Evolutionary conservation across 2,113 vertebrate species (phyloP).

Genomic region (Rhineura floridana): DNA sequence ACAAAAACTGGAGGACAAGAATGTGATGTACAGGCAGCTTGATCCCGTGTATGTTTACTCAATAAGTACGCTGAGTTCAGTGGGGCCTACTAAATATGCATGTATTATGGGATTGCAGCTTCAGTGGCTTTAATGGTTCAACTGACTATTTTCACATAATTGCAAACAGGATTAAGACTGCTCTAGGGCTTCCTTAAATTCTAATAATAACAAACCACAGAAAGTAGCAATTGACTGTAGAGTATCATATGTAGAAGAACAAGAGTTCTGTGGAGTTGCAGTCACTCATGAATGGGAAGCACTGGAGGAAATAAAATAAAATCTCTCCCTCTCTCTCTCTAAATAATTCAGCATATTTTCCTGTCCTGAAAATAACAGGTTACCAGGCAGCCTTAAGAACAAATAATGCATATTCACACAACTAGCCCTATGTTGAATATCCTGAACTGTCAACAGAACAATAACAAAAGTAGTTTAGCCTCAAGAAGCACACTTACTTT

Average conservation of each 20-base stretch:
- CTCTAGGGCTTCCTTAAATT: neutral
- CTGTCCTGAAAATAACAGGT: neutral
- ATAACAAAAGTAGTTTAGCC: no score
- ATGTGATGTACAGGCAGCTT: neutral
- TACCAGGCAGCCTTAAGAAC: neutral
- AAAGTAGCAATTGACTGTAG: neutral
- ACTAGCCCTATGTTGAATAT: neutral
- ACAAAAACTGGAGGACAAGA: neutral
- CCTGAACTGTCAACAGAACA: neutral
- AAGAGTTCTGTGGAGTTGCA: neutral
- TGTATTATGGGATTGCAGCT: neutral
- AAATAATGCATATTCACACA: neutral
- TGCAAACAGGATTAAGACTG: neutral
- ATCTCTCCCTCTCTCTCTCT: neutral
- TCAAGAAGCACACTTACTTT: neutral
- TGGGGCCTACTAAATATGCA: neutral
- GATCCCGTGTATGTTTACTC: neutral
- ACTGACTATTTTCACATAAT: neutral
- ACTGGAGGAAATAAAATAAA: neutral
- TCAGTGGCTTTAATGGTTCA: neutral
- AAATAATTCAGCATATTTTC: constrained; percentile 3
- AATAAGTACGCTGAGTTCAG: neutral
- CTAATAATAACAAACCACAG: neutral
- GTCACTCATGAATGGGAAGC: neutral
- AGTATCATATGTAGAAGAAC: neutral